phyloP scores from a whole-genome alignment of 2,888 invertebrate genomes.

The Drosophila vallismaia region DNA sequence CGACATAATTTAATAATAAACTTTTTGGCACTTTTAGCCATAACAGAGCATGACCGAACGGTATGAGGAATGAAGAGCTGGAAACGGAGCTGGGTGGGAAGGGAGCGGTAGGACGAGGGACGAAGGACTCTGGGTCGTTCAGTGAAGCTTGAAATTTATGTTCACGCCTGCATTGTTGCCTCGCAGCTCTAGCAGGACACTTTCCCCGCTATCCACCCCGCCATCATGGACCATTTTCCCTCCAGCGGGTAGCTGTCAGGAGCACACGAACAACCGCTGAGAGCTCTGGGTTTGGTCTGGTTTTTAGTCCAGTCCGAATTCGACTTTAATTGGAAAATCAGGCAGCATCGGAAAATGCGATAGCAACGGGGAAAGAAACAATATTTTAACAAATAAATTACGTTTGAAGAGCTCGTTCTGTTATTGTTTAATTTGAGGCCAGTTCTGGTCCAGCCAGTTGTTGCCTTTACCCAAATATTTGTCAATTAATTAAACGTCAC shows the following conservation, averaged over 20 bases:
- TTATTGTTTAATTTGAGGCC: slow-evolving; percentile 52
- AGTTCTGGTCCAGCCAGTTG: slow-evolving; percentile 21
- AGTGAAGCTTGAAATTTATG: slow-evolving; percentile 73
- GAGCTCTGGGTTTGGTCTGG: slow-evolving; percentile 41
- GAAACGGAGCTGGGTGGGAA: background rate
- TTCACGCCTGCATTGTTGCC: slow-evolving; percentile 69
- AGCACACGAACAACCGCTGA: slow-evolving; percentile 41
- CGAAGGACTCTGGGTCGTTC: slow-evolving; percentile 37
- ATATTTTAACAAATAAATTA: slow-evolving; percentile 45
- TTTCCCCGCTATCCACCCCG: slow-evolving; percentile 16
- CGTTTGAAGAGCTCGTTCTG: slow-evolving; percentile 38
- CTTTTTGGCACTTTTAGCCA: slow-evolving; percentile 75
- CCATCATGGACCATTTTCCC: background rate
- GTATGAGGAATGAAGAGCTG: background rate
- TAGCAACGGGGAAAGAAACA: slow-evolving; percentile 19
- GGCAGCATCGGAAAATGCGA: slow-evolving; percentile 24
- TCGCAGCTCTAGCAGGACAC: slow-evolving; percentile 41
- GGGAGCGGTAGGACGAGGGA: background rate
- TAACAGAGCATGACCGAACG: slow-evolving; percentile 22
- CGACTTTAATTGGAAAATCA: slow-evolving; percentile 53
- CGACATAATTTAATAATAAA: slow-evolving; percentile 75
- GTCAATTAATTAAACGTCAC: slow-evolving; percentile 53
- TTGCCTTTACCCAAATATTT: slow-evolving; percentile 55
- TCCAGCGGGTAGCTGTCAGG: slow-evolving; percentile 57
- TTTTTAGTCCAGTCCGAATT: slow-evolving; percentile 43